phyloP scores from a whole-genome alignment of 2,113 vertebrate species.

The Pedetes capensis region DNA sequence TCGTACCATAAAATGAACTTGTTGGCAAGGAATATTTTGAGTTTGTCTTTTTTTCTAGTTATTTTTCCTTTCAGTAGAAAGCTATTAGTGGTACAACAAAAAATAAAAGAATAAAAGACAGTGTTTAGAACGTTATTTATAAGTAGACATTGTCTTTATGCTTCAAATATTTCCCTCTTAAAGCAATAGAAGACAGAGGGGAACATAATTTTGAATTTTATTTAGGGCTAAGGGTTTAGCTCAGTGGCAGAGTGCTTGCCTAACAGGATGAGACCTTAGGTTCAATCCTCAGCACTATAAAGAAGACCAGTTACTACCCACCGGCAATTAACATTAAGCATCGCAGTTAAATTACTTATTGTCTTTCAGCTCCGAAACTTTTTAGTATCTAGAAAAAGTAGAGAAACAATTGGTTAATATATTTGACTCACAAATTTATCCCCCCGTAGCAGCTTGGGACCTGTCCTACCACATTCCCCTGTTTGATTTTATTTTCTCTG shows the following conservation, averaged over 20 bases:
- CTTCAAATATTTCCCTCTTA: not conserved
- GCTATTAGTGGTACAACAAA: conserved; percentile 66
- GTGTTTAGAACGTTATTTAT: conserved; percentile 72
- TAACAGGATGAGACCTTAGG: not conserved
- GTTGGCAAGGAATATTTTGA: conserved; percentile 75
- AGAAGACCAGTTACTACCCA: not conserved
- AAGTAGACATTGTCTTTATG: not conserved
- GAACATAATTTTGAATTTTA: conserved; percentile 57
- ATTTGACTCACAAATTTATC: not conserved
- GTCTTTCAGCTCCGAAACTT: conserved; percentile 71
- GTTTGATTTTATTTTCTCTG: not conserved
- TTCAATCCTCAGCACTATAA: not conserved
- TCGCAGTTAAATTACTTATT: not conserved
- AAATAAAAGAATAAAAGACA: conserved; percentile 74
- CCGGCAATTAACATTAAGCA: not conserved
- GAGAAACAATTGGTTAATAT: not conserved
- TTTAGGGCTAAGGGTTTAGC: not conserved
- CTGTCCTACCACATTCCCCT: not conserved
- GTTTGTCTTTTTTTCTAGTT: not conserved
- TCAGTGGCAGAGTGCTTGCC: not conserved
- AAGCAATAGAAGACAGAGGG: conserved; percentile 79
- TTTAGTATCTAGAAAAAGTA: conserved; percentile 42
- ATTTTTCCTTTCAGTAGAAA: conserved; percentile 38
- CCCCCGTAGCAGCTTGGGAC: not conserved
- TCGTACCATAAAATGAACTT: conserved; percentile 62